Base-by-base conservation (phyloP, 2,888 invertebrate genomes). In the Aethes cnicana region DNA sequence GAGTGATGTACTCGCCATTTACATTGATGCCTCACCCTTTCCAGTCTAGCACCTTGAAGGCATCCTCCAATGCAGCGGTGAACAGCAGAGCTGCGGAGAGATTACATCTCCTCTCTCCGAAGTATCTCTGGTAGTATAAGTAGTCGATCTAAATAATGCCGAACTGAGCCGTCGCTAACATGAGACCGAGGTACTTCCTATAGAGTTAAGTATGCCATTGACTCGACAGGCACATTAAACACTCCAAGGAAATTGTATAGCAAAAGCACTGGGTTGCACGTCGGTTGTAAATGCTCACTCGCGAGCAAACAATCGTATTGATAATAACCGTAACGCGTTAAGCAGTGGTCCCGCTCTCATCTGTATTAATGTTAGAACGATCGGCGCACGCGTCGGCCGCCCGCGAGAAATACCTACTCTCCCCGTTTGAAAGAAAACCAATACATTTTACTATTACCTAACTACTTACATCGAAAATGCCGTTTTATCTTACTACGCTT, bases 281-380 rank as follows among this genome's bases (percentile, higher is more conserved):
- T 62, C 60, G 68, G 74, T 54, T 35, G 56, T 53, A 50, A 50
- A 43, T 54, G 74, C 77, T 74, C 74, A 62, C 69, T 65, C 63
- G n/a, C 68, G 58, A 59, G 68, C 75, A 73, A 79, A 83, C 84
- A 82, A 84, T 82, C 68, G 77, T 63, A 68, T 71, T 69, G 68
- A 74, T 81, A 82, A 83, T 80, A 76, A 74, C 74, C 82, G 79
- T 84, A 77, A 80, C 82, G 77, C 78, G 74, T 66, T 67, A 70
- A 68, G 56, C 68, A 68, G 58, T 72, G 70, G 70, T 80, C 76
- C 74, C 75, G 77, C 76, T 77, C 70, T 65, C 72, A 72, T 72
- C 73, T 72, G 75, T 70, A 80, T 83, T 84, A n/a, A 80, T 83
- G 71, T 74, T 53, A 60, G 58, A 54, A 66, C 64, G 63, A 68